Evolutionary conservation across 2,113 vertebrate genomes (phyloP).

Genomic region (Canis aureus): DNA sequence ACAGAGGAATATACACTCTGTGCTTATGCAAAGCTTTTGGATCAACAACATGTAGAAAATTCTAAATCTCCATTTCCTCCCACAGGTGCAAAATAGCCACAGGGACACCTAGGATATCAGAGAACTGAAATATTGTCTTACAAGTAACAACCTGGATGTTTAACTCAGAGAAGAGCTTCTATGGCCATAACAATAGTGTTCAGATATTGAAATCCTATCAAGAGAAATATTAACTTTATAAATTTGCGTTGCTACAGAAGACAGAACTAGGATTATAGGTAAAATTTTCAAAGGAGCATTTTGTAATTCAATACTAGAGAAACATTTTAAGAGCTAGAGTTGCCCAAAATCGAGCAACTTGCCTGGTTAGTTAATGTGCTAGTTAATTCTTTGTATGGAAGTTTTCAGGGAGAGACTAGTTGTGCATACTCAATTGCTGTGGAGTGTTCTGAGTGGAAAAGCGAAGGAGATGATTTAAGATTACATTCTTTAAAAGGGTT

Average conservation of each 20-base stretch:
- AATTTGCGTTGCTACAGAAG: background rate
- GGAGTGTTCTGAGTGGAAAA: background rate
- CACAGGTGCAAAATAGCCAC: background rate
- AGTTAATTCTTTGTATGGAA: background rate
- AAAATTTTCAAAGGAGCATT: constrained; percentile 6
- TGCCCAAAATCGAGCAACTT: background rate
- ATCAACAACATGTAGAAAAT: background rate
- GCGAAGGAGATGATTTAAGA: background rate
- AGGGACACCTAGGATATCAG: background rate
- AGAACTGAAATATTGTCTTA: background rate
- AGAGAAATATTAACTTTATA: background rate
- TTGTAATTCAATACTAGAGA: background rate
- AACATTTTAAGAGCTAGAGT: background rate
- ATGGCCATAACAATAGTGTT: background rate
- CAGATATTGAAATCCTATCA: background rate
- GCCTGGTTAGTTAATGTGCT: background rate
- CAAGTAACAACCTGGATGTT: background rate
- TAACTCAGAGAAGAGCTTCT: background rate
- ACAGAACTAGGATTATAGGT: background rate
- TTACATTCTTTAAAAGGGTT: background rate
- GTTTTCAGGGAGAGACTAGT: background rate
- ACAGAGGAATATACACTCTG: background rate
- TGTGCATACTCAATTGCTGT: background rate
- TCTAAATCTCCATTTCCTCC: background rate
- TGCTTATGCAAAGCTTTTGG: background rate